These are phyloP conservation scores for Lontra canadensis DNA, from an alignment of 2,113 vertebrate species.

Conservation along the genomic window DNA sequence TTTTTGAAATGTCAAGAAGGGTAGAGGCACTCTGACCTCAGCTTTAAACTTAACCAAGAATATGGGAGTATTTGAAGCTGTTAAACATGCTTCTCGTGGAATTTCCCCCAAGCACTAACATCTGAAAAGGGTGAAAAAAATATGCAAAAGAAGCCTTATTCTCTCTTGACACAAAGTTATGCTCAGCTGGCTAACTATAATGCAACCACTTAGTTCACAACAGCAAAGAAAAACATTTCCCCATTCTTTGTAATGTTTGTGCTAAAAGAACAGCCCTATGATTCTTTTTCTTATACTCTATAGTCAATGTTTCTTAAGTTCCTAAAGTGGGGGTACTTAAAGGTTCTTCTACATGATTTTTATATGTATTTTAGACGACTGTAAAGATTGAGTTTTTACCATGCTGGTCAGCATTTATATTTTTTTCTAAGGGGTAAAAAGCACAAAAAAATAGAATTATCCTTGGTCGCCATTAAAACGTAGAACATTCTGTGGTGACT, in stretches of 20 bases:
- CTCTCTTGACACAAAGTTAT: slow-evolving; percentile 12
- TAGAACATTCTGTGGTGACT: background rate
- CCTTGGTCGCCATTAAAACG: background rate
- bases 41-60: slow-evolving; percentile 47
- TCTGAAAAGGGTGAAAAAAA: slow-evolving; percentile 33
- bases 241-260: slow-evolving; percentile 28
- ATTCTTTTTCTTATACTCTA: background rate
- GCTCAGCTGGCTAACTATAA: background rate
- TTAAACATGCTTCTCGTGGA: background rate
- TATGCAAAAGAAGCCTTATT: background rate
- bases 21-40: slow-evolving; percentile 33
- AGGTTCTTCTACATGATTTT: slow-evolving; percentile 34
- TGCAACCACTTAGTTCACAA: background rate
- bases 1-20: slow-evolving; percentile 50
- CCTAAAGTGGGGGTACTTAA: background rate
- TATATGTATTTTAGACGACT: slow-evolving; percentile 23
- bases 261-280: slow-evolving; percentile 12
- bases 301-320: slow-evolving; percentile 20
- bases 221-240: background rate
- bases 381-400: background rate
- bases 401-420: background rate
- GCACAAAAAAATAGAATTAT: slow-evolving; percentile 1
- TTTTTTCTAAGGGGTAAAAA: background rate
- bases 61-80: background rate
- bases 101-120: slow-evolving; percentile 19